Evolutionary conservation across 2,113 vertebrate genomes (phyloP), one percentile per base, ranked within the genome.

Genomic region (Psephotus haematonotus): DNA sequence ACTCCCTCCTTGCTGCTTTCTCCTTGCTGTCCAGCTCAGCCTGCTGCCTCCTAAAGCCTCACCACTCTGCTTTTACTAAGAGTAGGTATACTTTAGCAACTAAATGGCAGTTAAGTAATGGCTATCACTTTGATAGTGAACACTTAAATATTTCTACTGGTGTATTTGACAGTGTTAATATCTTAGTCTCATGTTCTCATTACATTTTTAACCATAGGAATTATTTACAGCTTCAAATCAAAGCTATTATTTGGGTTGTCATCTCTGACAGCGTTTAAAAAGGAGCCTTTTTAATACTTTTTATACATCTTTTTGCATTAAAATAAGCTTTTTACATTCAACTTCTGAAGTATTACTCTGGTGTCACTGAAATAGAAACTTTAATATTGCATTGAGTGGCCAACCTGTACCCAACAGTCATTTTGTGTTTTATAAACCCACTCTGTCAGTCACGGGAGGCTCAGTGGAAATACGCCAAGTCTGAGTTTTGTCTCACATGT

Each of bases 161-260:
- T 46, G 7, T 46, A 5, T 89, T 93, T 92, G 43, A 17, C 69
- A 81, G 23, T 25, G 37, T 75, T 81, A 71, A 28, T 81, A 13
- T 33, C 76, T 88, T 68, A 57, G 50, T 88, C 69, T 91, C 52
- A 6, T 13, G 27, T 23, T 88, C 35, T 68, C 41, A 33, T 46
- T 83, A 52, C 0, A 0, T 84, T 91, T 92, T 95, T 84, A 93
- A 72, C 80, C 17, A 2, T 11, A 57, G 69, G 52, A 89, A 79
- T 95, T 93, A 93, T 91, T 95, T 95, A 84, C 83, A 75, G 35
- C 62, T 84, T 89, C 50, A 83, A 19, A 93, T 95, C 77, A 65
- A 81, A 92, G 86, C 47, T 78, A 33, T 78, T 95, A 59, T 89
- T 93, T 95, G 65, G 9, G 25, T 86, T 92, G 57, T 93, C 52